Base-by-base conservation (phyloP, 2,888 invertebrate genomes). In the Mesopsocus fuscifrons region DNA sequence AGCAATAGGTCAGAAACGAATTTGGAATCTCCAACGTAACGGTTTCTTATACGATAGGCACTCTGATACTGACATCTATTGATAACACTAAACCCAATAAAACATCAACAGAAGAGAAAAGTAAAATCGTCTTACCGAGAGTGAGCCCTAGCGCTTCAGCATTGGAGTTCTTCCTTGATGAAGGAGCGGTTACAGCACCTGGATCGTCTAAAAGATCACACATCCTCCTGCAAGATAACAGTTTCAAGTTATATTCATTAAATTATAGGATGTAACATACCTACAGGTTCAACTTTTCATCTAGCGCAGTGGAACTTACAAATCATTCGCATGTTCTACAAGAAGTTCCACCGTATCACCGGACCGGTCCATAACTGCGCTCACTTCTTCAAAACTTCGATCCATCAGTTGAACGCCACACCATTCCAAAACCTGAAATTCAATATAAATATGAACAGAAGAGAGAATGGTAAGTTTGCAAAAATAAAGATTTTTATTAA, bases 301-400 rank as follows among this genome's bases (percentile, higher is more conserved):
- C 3, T 3, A 41, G 11, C 5, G 21, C 3, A 23, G 4, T 21
- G 2, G 2, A 13, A 63, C 65, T 62, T 52, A 66, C 66, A 60
- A 53, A 57, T 83, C 84, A 42, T 74, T 70, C 51, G 77, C 77
- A 55, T 84, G 82, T 58, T 88, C 87, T 43, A 91, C 82, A 41
- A 87, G 65, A 46, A 92, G 64, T 55, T 92, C 91, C 2, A 85
- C 84, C 47, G 75, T 71, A 59, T 91, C 89, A 2, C 84, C 82
- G 26, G 82, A 78, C 45, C 80, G 74, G 59, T 88, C 88, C 69
- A 91, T 77, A 52, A 91, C 84, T 45, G 82, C 77, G 57, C 83
- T 80, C 31, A 91, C 87, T 59, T 92, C 91, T 59, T 94, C 92
- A 58, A 89, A 92, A 51, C 85, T 89, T 51, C 87, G 78, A 64